Conservation (phyloP, 1,140 invertebrate species). For the Neodiprion lecontei region DNA sequence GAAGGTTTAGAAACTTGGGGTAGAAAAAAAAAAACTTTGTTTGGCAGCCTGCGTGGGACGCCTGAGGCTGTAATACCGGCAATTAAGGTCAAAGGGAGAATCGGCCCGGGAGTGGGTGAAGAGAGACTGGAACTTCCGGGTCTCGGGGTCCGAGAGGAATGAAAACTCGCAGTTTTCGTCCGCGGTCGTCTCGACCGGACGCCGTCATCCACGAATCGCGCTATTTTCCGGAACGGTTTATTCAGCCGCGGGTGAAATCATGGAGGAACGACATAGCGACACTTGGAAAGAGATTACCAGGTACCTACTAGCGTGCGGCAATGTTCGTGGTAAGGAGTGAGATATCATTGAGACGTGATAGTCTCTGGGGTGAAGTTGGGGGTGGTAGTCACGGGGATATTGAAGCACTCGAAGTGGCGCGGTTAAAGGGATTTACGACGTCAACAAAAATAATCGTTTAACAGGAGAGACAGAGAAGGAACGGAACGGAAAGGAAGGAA, state of each 20-base stretch:
- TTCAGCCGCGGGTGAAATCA: too few relatives aligned
- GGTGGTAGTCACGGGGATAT: conserved; percentile 27
- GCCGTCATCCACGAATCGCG: too few relatives aligned
- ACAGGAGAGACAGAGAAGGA: conserved; percentile 23
- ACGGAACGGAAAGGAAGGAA: not conserved
- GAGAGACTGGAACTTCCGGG: not conserved
- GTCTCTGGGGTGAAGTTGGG: conserved; percentile 26
- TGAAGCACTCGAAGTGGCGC: conserved; percentile 30
- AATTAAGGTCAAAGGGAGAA: not conserved
- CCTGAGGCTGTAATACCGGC: not conserved
- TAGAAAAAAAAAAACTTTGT: not conserved
- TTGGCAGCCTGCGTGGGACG: not conserved
- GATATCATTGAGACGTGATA: conserved; percentile 39
- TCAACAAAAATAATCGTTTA: conserved; percentile 50
- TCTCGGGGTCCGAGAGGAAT: not conserved
- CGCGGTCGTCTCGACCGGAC: too few relatives aligned
- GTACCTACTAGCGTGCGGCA: not conserved
- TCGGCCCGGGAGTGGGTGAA: not conserved
- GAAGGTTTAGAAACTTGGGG: not conserved
- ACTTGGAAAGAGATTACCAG: conserved; percentile 2
- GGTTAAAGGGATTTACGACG: conserved; percentile 44
- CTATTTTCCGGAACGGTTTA: too few relatives aligned
- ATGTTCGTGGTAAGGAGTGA: conserved; percentile 31
- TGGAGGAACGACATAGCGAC: not conserved
- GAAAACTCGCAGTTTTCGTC: not conserved